phyloP scores from a whole-genome alignment of 2,797 vertebrate genomes.

The Limosa lapponica region DNA sequence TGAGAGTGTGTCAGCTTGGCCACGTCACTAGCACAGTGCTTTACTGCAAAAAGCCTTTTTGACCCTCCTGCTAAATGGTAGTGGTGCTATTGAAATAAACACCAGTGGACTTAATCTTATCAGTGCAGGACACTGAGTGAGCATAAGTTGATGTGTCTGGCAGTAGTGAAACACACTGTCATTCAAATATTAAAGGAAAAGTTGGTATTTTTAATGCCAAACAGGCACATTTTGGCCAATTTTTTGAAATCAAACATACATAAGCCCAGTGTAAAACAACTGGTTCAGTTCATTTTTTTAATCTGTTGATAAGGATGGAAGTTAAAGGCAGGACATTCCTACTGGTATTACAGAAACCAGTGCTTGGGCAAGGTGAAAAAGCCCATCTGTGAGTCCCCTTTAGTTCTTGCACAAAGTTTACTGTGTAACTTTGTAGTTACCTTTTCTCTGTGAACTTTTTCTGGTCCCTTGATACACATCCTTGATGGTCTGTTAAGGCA shows the following conservation, averaged over 20 bases:
- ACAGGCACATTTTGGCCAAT: fast-evolving
- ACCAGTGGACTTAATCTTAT: background rate
- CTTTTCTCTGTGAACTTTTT: background rate
- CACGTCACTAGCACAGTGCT: fast-evolving
- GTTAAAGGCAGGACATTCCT: background rate
- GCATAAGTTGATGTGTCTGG: background rate
- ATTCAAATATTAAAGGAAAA: background rate
- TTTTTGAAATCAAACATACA: fast-evolving
- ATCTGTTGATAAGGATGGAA: background rate
- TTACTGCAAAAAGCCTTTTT: background rate
- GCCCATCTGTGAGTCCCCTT: fast-evolving
- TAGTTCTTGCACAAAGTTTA: background rate
- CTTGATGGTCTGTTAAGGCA: background rate
- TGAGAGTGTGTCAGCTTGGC: background rate
- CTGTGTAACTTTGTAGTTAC: background rate
- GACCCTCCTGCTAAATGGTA: background rate
- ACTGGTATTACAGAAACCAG: background rate
- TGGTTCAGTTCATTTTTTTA: background rate
- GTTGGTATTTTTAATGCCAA: background rate
- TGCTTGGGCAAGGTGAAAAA: background rate
- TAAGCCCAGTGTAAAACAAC: background rate
- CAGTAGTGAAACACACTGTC: background rate
- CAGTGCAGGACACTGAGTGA: background rate
- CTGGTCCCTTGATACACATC: background rate
- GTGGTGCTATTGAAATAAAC: background rate